Evolutionary conservation across 1,140 invertebrate species (phyloP), one percentile per base, ranked within the genome.

Genomic region (Philotrypesis tridentata): DNA sequence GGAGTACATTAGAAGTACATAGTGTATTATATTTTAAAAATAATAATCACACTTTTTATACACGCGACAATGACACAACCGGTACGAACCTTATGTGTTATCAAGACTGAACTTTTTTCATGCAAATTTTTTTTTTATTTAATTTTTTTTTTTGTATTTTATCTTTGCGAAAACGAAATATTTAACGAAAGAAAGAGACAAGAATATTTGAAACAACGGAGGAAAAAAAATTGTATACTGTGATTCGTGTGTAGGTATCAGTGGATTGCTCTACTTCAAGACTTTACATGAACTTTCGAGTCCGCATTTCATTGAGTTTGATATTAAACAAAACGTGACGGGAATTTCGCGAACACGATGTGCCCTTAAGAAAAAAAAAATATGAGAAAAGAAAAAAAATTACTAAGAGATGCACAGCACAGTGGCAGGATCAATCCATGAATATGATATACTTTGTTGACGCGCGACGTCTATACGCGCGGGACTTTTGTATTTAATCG

Each of bases 1-100:
- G 17, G n/a, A n/a, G n/a, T n/a, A n/a, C n/a, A n/a, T n/a, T n/a
- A n/a, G n/a, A n/a, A n/a, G n/a, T n/a, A n/a, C n/a, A 55, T 55
- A n/a, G 17, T 82, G 55, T 71, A 37, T 8, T 86, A 80, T 86
- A 85, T 87, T 84, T 82, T 84, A 79, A 79, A 70, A n/a, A n/a
- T n/a, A n/a, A n/a, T n/a, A n/a, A 21, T 79, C 29, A 8, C 48
- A 71, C 29, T 79, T 25, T 31, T 11, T 80, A 68, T 81, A 79
- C 78, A 79, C 75, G 23, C 61, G 65, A 82, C 55, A 75, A 37
- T 37, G 33, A 61, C 27, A 79, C 75, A 5, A 55, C 40, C 25
- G 71, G n/a, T 74, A 80, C 25, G 67, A 55, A 81, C 63, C 72
- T 75, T 60, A 29, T 55, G 40, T 80, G 79, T 80, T 80, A 61